These are phyloP conservation scores for Dendrolimus punctatus DNA, from an alignment of 1,140 invertebrate genomes.

Conservation along the genomic window DNA sequence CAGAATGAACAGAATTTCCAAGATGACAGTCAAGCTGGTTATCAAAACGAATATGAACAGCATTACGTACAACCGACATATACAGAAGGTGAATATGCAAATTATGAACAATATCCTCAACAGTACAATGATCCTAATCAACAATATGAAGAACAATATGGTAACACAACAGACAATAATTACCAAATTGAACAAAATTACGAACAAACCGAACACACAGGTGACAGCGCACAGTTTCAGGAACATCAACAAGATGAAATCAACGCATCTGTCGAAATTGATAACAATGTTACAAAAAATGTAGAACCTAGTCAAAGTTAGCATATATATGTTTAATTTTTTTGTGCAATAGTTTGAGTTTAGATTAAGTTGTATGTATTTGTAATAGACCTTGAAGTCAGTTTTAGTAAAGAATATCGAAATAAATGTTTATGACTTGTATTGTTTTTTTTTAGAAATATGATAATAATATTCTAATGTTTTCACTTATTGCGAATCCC, in stretches of 20 bases:
- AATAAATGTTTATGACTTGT: too few species aligned
- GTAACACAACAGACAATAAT: conserved; percentile 38
- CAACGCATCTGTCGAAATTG: conserved; percentile 1
- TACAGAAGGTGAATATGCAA: conserved; percentile 34
- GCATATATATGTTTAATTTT: conserved; percentile 16
- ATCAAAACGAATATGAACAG: conserved; percentile 6
- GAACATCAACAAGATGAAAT: conserved; percentile 18
- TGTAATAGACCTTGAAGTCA: conserved; percentile 8
- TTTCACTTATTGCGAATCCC: too few species aligned
- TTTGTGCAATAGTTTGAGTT: conserved; percentile 28
- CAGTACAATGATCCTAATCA: conserved; percentile 33
- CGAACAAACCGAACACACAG: conserved; percentile 34
- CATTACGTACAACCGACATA: conserved; percentile 25
- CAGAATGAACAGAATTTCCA: conserved; percentile 16
- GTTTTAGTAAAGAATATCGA: too few species aligned
- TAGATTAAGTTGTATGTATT: conserved; percentile 15
- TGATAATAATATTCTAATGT: too few species aligned
- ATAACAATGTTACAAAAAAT: neutral
- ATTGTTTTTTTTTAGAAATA: too few species aligned
- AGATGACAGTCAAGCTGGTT: conserved; percentile 4
- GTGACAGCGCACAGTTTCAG: conserved; percentile 23
- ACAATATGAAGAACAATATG: conserved; percentile 36
- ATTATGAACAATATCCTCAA: conserved; percentile 47
- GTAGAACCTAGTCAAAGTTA: conserved; percentile 27
- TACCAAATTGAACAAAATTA: conserved; percentile 38